phyloP scores from a whole-genome alignment of 2,888 invertebrate genomes.

The Dendrolimus pini region DNA sequence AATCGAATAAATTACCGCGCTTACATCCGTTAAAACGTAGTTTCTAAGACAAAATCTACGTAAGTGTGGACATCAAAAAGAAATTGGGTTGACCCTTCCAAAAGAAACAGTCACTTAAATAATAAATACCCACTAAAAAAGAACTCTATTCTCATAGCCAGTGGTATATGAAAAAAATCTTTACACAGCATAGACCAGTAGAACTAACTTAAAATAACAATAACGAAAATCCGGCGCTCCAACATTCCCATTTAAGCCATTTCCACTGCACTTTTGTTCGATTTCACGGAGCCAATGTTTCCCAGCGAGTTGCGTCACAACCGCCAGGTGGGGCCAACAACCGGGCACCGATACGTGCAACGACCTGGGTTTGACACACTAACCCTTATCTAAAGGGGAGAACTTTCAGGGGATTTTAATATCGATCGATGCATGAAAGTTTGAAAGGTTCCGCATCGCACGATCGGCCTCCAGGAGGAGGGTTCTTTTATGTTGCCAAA shows the following conservation, averaged over 20 bases:
- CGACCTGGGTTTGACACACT: slow-evolving; percentile 2
- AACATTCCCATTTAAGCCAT: neutral
- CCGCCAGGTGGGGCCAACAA: slow-evolving; percentile 4
- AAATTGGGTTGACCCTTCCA: no score
- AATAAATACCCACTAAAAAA: no score
- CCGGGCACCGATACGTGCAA: slow-evolving; percentile 9
- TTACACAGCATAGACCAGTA: neutral
- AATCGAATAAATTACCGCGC: no score
- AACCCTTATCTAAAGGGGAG: neutral
- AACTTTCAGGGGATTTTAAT: neutral
- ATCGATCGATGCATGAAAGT: neutral
- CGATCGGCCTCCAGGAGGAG: no score
- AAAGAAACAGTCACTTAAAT: no score
- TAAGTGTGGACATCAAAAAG: no score
- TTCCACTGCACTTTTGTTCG: neutral
- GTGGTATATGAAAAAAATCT: neutral
- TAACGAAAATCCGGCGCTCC: no score
- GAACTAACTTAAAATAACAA: neutral
- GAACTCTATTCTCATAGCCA: neutral
- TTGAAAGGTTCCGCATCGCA: no score
- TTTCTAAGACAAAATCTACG: no score
- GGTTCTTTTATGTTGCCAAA: neutral
- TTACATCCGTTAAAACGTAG: no score
- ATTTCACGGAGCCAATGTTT: neutral
- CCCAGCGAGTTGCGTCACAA: neutral